Base-by-base conservation (phyloP, 2,113 vertebrate genomes). In the Lucifuga dentata region DNA sequence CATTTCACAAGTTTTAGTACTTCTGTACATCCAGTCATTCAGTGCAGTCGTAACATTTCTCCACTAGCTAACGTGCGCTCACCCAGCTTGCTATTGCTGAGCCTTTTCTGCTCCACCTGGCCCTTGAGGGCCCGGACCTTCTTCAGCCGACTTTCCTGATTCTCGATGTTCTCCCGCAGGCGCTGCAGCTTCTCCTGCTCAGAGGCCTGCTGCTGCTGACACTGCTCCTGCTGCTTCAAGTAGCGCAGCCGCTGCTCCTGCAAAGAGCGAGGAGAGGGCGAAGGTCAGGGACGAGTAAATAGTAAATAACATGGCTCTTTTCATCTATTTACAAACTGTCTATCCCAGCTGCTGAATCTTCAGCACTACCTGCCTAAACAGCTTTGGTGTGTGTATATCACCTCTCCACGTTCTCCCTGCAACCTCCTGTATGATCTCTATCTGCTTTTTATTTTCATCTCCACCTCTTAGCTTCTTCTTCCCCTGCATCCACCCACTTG, bases 21-120 rank as follows among this genome's bases (percentile, higher is more conserved):
- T 36, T 5, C 11, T 2, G 26, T 3, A 40, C 33, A 49, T 11
- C 8, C 5, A 15, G 11, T 23, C 23, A 45, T 12, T 12, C 26
- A 45, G 1, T 33, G 5, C 3, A 12, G 10, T 33, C 35, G 26
- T 33, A 32, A 1, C 49, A 19, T 36, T 33, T 29, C 38, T 21
- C 19, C 1, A 51, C 11, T 7, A 33, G 43, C 15, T 8, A 40
- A 2, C 1, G 5, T 8, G 9, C 12, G 26, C 94, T 93, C 78
- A 99, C 98, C 96, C 8, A 99, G 92, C 64, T 95, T 96, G 17
- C 97, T 96, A 36, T 99, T 99, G 92, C 96, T 97, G 29, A 98
- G 92, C 19, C 98, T 94, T 80, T 99, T 99, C 91, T 98, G 96
- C 62, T 99, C 98, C 87, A 99, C 97, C 0, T 97, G 97, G 62